Conservation (phyloP, 2,888 invertebrate species). For the Odontocolon sp. region DNA sequence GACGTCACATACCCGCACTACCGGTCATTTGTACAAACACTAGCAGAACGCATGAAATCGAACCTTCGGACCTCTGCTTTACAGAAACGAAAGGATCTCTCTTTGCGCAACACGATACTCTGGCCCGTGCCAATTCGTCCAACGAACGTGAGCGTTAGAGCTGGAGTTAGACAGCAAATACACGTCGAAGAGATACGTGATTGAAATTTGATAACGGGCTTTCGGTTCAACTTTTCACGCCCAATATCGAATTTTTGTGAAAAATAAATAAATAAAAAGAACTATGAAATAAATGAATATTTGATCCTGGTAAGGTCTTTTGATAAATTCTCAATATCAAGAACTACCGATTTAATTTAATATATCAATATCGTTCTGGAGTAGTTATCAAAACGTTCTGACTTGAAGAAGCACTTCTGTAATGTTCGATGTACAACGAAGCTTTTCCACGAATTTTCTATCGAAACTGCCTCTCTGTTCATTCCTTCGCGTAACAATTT, state of each 20-base stretch:
- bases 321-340: no score
- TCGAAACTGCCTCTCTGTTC: not conserved
- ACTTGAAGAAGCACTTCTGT: not conserved
- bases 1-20: conserved; percentile 32
- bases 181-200: conserved; percentile 65
- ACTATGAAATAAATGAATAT: not conserved
- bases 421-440: not conserved
- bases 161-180: no score
- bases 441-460: not conserved
- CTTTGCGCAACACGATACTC: conserved; percentile 56
- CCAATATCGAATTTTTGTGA: not conserved
- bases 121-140: conserved; percentile 56
- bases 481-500: conserved; percentile 28
- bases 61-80: conserved; percentile 25
- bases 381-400: no score
- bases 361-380: no score
- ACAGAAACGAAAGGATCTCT: conserved; percentile 44
- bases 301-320: no score
- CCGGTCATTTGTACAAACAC: not conserved
- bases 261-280: conserved; percentile 7
- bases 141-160: conserved; percentile 33
- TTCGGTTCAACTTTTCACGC: not conserved
- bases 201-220: conserved; percentile 70
- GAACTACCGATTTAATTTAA: no score
- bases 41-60: conserved; percentile 32